phyloP scores from a whole-genome alignment of 2,888 invertebrate genomes.

The Amiota minor region DNA sequence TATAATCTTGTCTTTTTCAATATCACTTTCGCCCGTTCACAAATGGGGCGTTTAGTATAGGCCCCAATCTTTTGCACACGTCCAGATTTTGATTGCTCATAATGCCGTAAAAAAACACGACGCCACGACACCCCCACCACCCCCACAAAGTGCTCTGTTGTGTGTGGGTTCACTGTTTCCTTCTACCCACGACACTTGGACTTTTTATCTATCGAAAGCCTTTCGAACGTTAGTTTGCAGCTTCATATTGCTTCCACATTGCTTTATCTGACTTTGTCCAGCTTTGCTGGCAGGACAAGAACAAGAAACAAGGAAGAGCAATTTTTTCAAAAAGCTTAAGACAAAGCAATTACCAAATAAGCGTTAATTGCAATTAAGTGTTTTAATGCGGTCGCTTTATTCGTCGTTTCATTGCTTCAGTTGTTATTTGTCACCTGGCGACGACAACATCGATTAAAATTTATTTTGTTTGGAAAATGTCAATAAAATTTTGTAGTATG shows the following conservation, averaged over 20 bases:
- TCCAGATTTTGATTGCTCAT: background rate
- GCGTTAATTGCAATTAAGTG: constrained; percentile 61
- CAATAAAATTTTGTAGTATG: constrained; percentile 35
- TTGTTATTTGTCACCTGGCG: constrained; percentile 52
- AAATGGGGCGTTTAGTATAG: background rate
- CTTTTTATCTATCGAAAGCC: too few relatives aligned
- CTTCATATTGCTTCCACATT: too few relatives aligned
- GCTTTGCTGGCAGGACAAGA: background rate
- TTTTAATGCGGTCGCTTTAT: constrained; percentile 46
- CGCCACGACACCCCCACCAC: background rate
- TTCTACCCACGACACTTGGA: too few relatives aligned
- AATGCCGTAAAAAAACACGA: constrained; percentile 1
- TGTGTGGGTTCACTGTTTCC: too few relatives aligned
- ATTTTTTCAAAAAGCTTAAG: background rate
- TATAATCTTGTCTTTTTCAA: too few relatives aligned
- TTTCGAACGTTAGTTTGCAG: too few relatives aligned
- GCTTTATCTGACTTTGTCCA: too few relatives aligned
- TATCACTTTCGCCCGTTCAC: background rate
- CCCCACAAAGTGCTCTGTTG: too few relatives aligned
- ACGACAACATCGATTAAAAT: constrained; percentile 56
- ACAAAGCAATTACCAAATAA: constrained; percentile 49
- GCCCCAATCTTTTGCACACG: background rate
- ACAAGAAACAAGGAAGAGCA: constrained; percentile 2
- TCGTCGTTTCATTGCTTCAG: too few relatives aligned
- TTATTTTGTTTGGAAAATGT: constrained; percentile 54